Base-by-base conservation (phyloP, 2,888 invertebrate genomes). In the Melipona bicolor region DNA sequence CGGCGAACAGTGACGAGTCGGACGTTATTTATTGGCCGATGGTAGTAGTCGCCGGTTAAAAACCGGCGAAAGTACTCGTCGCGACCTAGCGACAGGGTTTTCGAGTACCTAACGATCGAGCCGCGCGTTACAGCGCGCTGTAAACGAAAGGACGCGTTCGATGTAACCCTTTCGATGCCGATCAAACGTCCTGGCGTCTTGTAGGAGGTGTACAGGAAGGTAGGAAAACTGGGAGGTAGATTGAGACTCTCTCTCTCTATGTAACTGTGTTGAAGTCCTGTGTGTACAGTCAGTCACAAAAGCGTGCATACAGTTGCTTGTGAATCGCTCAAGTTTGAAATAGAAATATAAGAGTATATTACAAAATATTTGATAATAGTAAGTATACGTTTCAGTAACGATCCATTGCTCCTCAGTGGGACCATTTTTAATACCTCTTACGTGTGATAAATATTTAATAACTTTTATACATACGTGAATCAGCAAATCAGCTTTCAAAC, bases 11-110 rank as follows among this genome's bases (percentile, higher is more conserved):
- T 68, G 62, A 65, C 71, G 75, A 49, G 32, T 27, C 27, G 62
- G 65, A 15, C 24, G 62, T 83, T 81, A 76, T 83, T 83, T 76
- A 83, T 76, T 13, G 76, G 36, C 21, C 49, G 77, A 54, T 21
- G 43, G 32, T 3, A 32, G 68, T 54, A 32, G 68, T 54, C 52
- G 68, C 32, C 61, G 69, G 52, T 61, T 81, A 43, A 73, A 70
- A 61, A 36, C n/a, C 43, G 50, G 17, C 50, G 64, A 85, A 79
- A 77, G 74, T 70, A 59, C 56, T 65, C 52, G 70, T 71, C 59
- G 59, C 70, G 50, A 67, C 24, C 36, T 79, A 36, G 75, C 61
- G 62, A 74, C 64, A 74, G 19, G 62, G 27, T 79, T 69, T 79
- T 76, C 75, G 78, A 59, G 36, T 24, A 3, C 21, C 74, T 61